Percentiles rank a stretch among this genome's conserved stretches.
Evolutionary conservation across 2,113 vertebrate genomes (phyloP).

Genomic region (Cochlearius cochlearius): DNA sequence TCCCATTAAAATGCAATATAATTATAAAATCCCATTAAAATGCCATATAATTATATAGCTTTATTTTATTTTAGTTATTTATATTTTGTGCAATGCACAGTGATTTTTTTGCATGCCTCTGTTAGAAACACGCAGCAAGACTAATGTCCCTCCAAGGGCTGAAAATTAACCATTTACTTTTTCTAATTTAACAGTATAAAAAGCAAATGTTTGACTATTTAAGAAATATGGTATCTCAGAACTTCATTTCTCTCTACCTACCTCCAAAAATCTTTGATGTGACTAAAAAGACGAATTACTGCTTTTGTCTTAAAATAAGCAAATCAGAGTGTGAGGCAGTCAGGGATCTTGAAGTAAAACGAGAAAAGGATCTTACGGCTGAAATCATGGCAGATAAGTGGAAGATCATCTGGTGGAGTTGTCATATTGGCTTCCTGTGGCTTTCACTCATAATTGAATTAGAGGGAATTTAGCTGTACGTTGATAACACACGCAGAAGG

Average conservation of each 20-base stretch:
- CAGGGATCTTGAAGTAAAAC: not conserved
- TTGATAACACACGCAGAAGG: not conserved
- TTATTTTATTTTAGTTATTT: slow-evolving; percentile 16
- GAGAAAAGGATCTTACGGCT: not conserved
- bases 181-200: not conserved
- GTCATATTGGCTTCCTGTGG: not conserved
- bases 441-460: slow-evolving; percentile 16
- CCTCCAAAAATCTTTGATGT: not conserved
- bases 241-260: not conserved
- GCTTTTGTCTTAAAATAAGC: not conserved
- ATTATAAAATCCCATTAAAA: slow-evolving; percentile 45
- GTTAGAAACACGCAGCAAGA: not conserved
- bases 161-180: not conserved
- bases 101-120: not conserved
- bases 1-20: slow-evolving; percentile 49
- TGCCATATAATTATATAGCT: not conserved
- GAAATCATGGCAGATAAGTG: not conserved
- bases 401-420: not conserved
- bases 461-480: not conserved
- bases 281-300: not conserved
- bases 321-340: not conserved
- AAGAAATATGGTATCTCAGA: not conserved
- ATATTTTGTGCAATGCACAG: not conserved
- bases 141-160: not conserved
- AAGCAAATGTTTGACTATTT: not conserved